A percentile compares a stretch with the other conserved stretches of the same genome.
Evolutionary conservation across 2,113 vertebrate genomes (phyloP).

Genomic region (Lepisosteus osseus): DNA sequence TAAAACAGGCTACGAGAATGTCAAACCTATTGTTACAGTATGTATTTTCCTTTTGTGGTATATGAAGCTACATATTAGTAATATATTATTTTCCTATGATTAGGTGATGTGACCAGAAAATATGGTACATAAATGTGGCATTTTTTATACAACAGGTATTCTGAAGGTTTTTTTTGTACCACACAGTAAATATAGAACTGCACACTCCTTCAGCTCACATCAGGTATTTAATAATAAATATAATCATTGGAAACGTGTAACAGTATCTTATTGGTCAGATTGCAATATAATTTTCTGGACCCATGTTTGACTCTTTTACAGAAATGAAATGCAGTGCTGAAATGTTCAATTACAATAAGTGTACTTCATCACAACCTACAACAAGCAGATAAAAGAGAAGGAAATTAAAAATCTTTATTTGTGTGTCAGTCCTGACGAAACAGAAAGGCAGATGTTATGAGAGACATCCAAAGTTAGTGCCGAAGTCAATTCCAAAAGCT

Average conservation of each 20-base stretch:
- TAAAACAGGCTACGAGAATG: neutral
- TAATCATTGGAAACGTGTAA: neutral
- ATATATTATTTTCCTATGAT: neutral
- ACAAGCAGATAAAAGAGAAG: neutral
- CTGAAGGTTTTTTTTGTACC: neutral
- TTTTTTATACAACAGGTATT: neutral
- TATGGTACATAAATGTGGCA: neutral
- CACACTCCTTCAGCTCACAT: too few relatives aligned
- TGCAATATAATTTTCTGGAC: neutral
- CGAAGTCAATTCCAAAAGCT: constrained; percentile 29
- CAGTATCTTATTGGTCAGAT: neutral
- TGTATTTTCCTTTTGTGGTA: neutral
- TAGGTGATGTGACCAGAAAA: neutral
- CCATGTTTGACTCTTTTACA: neutral
- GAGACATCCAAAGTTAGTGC: constrained; percentile 38
- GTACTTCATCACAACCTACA: constrained; percentile 34
- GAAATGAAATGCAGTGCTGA: neutral
- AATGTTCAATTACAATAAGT: neutral
- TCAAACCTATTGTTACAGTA: neutral
- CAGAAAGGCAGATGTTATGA: constrained; percentile 47
- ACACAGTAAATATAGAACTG: too few relatives aligned
- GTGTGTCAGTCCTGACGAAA: constrained; percentile 24
- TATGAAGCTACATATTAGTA: constrained; percentile 11
- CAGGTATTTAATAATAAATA: too few relatives aligned
- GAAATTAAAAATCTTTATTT: too few relatives aligned